Evolutionary conservation across 1,140 invertebrate species (phyloP), one percentile per base, ranked within the genome.

Genomic region (Maconellicoccus hirsutus): DNA sequence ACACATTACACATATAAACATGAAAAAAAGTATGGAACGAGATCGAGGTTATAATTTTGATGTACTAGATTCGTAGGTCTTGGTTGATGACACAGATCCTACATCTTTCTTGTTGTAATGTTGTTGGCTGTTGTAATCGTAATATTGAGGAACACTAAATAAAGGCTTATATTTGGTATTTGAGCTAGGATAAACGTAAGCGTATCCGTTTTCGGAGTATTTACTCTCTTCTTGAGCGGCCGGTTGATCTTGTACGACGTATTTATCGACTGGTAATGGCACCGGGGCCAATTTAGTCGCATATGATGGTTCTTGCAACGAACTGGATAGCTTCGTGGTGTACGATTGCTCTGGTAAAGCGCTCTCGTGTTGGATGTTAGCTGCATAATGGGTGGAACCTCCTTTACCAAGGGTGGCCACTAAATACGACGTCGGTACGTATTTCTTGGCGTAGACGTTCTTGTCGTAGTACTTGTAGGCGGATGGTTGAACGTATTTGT

Each of bases 361-460:
- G 12, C 52, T 59, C 3, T 59, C 52, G 21, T 66, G 61, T 23
- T 66, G 21, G 61, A 66, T 66, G 10, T 23, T 66, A 22, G 61
- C 21, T 4, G 61, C 21, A 22, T 66, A 66, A 26, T 66, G 61
- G 6, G 61, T 66, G 4, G 61, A 23, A 16, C n/a, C 42, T 23
- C 8, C 21, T 66, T 66, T 66, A 26, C 61, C 61, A 6, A 66
- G 3, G 3, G 19, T 66, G 22, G 61, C 61, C 21, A 66, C 21
- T 26, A 66, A 8, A 19, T 66, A 66, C 19, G 61, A 66, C 3
- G 61, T 66, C 6, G 61, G 61, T 23, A 66, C 61, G 61, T 66
- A 66, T 19, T 66, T 66, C 25, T 66, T 66, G 16, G 61, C 61
- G n/a, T 52, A 52, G 2, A 52, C 42, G 25, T 66, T 66, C 61